Evolutionary conservation across 2,888 invertebrate species (phyloP).

Genomic region (Steinernema scapterisci): DNA sequence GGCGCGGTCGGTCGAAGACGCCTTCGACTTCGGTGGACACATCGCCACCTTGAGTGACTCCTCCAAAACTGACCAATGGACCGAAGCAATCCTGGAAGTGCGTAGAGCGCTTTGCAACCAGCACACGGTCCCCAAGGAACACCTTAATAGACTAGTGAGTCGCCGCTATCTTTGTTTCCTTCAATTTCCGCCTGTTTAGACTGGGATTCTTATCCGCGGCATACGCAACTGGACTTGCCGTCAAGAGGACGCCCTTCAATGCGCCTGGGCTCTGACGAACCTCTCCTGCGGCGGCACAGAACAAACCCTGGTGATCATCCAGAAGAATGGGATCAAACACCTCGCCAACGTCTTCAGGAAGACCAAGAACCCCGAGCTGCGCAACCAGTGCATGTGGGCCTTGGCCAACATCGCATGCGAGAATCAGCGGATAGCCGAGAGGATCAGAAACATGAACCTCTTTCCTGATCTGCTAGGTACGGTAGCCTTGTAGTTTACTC

Average conservation of each 20-base stretch:
- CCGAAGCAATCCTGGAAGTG: neutral
- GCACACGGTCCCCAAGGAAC: neutral
- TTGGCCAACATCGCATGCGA: slow-evolving; percentile 21
- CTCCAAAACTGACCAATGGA: neutral
- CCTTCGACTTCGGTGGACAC: slow-evolving; percentile 3
- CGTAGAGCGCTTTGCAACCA: neutral
- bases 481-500: neutral
- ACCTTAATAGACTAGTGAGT: neutral
- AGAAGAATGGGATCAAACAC: neutral
- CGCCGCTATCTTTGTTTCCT: neutral
- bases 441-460: neutral
- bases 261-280: slow-evolving; percentile 20
- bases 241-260: neutral
- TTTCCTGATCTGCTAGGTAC: neutral
- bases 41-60: neutral
- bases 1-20: neutral
- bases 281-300: neutral
- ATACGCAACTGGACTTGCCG: neutral
- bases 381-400: slow-evolving; percentile 19
- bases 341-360: neutral
- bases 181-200: neutral
- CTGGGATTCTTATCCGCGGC: neutral
- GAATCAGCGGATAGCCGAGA: neutral
- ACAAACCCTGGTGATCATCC: slow-evolving; percentile 13
- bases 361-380: neutral